Evolutionary conservation across 2,888 invertebrate genomes (phyloP).

Genomic region (Willowsia nigromaculata): DNA sequence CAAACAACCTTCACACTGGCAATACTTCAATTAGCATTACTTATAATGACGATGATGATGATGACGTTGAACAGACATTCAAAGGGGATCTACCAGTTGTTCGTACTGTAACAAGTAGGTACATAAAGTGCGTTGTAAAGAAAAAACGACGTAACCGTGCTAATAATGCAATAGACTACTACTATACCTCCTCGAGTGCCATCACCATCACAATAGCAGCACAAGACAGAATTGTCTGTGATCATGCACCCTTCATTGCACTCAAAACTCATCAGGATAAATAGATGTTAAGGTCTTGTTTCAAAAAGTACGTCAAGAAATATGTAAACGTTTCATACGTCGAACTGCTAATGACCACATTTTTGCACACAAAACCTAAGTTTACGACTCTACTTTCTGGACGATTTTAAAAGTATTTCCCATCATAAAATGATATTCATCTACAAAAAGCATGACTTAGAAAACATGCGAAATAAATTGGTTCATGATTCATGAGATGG

Average conservation of each 20-base stretch:
- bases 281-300: constrained; percentile 27
- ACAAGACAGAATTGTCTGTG: background rate
- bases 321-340: background rate
- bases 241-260: constrained; percentile 16
- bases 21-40: constrained; percentile 67
- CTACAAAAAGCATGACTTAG: background rate
- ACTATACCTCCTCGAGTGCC: background rate
- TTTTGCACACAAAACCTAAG: background rate
- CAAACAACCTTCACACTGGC: constrained; percentile 69
- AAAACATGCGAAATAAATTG: background rate
- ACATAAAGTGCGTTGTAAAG: background rate
- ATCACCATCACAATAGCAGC: background rate
- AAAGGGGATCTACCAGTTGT: constrained; percentile 4
- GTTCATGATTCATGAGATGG: background rate
- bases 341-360: background rate
- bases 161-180: background rate
- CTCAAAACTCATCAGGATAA: background rate
- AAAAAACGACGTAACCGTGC: background rate
- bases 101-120: background rate
- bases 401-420: background rate
- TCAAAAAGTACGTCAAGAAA: background rate
- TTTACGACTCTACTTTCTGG: background rate
- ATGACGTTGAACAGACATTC: constrained; percentile 32
- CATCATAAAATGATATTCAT: background rate
- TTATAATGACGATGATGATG: constrained; percentile 49